Percentiles rank a stretch among this genome's conserved stretches.
Evolutionary conservation across 2,113 vertebrate genomes (phyloP).

Genomic region (Corynorhinus townsendii): DNA sequence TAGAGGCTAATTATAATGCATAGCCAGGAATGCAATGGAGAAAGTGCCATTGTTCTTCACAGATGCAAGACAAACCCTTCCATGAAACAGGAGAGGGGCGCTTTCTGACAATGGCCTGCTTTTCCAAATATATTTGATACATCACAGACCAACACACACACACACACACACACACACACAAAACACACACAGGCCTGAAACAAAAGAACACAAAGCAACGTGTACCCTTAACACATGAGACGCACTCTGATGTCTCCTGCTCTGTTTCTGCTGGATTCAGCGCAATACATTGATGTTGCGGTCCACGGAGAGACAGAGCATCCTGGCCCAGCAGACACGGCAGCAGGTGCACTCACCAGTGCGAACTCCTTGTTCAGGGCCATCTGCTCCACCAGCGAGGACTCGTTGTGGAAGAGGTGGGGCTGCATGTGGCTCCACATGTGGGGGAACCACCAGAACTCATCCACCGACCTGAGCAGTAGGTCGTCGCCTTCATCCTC

Average conservation of each 20-base stretch:
- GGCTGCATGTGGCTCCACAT: conserved; percentile 99
- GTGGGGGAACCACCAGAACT: conserved; percentile 99
- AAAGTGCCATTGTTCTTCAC: neutral
- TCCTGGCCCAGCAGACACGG: neutral
- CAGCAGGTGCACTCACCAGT: neutral
- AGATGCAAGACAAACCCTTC: neutral
- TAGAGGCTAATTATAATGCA: neutral
- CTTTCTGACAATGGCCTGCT: neutral
- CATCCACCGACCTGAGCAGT: conserved; percentile 89
- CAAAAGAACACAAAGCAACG: neutral
- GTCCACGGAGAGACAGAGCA: neutral
- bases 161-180: neutral
- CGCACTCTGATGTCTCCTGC: neutral
- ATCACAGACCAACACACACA: neutral
- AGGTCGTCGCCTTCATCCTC: conserved; percentile 95
- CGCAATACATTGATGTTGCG: neutral
- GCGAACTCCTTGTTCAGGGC: conserved; percentile 99
- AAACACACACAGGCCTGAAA: neutral
- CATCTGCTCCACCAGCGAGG: conserved; percentile 97
- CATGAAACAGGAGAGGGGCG: neutral
- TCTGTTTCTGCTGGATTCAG: neutral
- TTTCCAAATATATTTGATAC: neutral
- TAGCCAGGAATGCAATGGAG: neutral
- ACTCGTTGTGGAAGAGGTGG: conserved; percentile 97
- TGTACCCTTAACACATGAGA: neutral